Conservation (phyloP, 2,797 vertebrate genomes). For the Austrolebias charrua region DNA sequence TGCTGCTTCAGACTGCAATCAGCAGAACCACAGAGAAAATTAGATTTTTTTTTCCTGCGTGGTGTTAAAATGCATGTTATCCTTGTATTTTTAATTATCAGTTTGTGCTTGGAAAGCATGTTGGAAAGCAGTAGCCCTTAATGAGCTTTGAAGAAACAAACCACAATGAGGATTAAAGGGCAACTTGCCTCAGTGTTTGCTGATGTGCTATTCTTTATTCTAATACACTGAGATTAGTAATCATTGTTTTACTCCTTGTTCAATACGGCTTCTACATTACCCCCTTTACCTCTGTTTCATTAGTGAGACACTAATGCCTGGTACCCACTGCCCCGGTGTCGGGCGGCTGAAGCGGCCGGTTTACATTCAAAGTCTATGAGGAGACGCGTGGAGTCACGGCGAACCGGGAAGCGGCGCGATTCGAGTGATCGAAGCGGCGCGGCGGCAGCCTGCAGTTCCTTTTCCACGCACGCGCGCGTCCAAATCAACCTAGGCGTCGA, state of each 20-base stretch:
- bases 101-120: constrained; percentile 78
- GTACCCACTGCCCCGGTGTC: no score
- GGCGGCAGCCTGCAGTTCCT: no score
- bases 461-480: no score
- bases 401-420: no score
- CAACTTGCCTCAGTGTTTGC: constrained; percentile 59
- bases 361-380: no score
- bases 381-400: no score
- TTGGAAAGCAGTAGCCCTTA: constrained; percentile 69
- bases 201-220: constrained; percentile 66
- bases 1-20: constrained; percentile 70
- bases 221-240: constrained; percentile 60
- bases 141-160: constrained; percentile 71
- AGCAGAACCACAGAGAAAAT: constrained; percentile 74
- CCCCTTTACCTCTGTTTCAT: constrained; percentile 18
- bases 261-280: constrained; percentile 42
- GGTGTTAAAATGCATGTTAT: constrained; percentile 75
- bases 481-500: no score
- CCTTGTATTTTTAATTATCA: constrained; percentile 77
- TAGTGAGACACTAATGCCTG: constrained; percentile 38
- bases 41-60: constrained; percentile 55
- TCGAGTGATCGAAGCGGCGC: no score
- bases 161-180: constrained; percentile 64
- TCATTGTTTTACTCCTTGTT: constrained; percentile 64
- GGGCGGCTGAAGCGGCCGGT: no score